Evolutionary conservation across 2,888 invertebrate genomes (phyloP).

Genomic region (Caenorhabditis imperialis): DNA sequence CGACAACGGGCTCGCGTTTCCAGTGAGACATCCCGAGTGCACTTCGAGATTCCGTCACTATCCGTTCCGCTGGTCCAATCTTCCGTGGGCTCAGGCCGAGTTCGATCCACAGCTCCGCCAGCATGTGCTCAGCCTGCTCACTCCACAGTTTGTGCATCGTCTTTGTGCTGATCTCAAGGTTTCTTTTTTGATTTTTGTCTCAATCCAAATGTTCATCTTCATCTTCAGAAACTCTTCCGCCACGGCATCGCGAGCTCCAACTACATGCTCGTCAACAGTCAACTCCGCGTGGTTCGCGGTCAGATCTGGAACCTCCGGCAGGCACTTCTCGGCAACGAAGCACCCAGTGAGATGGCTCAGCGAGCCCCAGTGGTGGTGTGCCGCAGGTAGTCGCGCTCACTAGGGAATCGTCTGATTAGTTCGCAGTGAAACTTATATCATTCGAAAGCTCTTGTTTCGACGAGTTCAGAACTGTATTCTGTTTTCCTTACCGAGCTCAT

Average conservation of each 20-base stretch:
- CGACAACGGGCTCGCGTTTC: conserved; percentile 97
- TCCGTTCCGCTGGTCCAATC: conserved; percentile 73
- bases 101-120: conserved; percentile 61
- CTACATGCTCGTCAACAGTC: conserved; percentile 64
- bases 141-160: conserved; percentile 67
- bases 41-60: conserved; percentile 68
- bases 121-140: conserved; percentile 63
- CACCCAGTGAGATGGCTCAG: conserved; percentile 67
- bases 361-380: conserved; percentile 64
- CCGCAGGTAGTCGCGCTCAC: conserved; percentile 37
- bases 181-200: conserved; percentile 80
- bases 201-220: conserved; percentile 89
- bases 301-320: conserved; percentile 71
- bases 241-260: conserved; percentile 63
- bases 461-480: conserved; percentile 16
- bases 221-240: conserved; percentile 85
- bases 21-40: conserved; percentile 96
- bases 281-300: conserved; percentile 72
- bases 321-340: conserved; percentile 60
- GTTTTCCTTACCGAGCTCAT: too few relatives aligned
- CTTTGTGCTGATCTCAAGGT: conserved; percentile 67
- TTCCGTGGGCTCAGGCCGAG: conserved; percentile 68
- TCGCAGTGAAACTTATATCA: too few relatives aligned
- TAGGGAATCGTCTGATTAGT: too few relatives aligned
- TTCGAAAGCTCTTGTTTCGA: too few relatives aligned